Base-by-base conservation (phyloP, 2,113 vertebrate species). In the Chinchilla lanigera region DNA sequence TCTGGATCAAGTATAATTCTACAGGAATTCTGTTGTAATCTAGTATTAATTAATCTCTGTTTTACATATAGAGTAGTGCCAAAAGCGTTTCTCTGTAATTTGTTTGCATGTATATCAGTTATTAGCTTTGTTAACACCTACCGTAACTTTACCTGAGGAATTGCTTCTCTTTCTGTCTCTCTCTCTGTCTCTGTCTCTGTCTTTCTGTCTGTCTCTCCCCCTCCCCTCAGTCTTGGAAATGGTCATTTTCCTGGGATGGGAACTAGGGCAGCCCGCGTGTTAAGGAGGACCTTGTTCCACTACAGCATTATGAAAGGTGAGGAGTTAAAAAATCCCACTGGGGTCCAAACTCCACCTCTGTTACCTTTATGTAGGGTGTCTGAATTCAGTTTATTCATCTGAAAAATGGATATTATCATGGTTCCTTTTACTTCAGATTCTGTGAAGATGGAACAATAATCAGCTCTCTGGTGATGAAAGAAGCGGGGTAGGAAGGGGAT, bases 1-100 rank as follows among this genome's bases (percentile, higher is more conserved):
- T 94, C 97, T 95, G 75, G 96, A 97, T 94, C 96, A 97, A 96
- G 86, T 90, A 90, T 97, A 96, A 91, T 97, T 98, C 97, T 93
- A 60, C 56, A 94, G 97, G 95, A 97, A 98, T 97, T 96, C 92
- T 86, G 96, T 94, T 96, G 96, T 97, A 98, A 97, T 96, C 93
- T 94, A 89, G 73, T 96, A 93, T 96, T 96, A 97, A 96, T 98
- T 97, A 98, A 97, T 97, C 96, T 98, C 95, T 83, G 83, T 83
- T 93, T 89, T 83, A 89, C n/a, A n/a, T 30, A 75, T 3, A 91
- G 61, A 52, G 41, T 60, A 50, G 67, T 84, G 96, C 77, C 97
- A 94, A 28, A 96, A 90, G n/a, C 20, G 22, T 81, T 93, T 92
- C 77, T 84, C 50, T 84, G 86, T 84, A 44, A 89, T 95, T 96